phyloP scores from a whole-genome alignment of 1,140 invertebrate genomes.

The Probaryconus sp. region DNA sequence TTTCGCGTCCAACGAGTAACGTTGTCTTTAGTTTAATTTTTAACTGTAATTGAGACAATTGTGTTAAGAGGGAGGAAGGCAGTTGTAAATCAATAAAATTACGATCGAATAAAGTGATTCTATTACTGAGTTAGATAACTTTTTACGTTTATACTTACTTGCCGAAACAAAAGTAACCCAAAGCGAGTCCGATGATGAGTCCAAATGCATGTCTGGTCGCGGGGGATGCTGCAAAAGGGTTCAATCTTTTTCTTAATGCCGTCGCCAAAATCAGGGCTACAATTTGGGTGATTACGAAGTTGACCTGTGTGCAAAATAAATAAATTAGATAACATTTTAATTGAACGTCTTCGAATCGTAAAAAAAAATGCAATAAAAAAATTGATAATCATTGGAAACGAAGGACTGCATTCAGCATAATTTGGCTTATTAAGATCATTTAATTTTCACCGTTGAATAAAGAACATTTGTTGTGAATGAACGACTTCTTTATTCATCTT shows the following conservation, averaged over 20 bases:
- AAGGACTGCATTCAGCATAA: no score
- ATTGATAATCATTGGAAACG: no score
- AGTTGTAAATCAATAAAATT: slow-evolving; percentile 35
- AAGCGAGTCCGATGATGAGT: slow-evolving; percentile 84
- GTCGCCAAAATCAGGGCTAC: slow-evolving; percentile 86
- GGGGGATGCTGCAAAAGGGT: slow-evolving; percentile 81
- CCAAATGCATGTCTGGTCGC: slow-evolving; percentile 86
- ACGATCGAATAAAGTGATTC: slow-evolving; percentile 3
- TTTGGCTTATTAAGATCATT: no score
- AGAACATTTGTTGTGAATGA: no score
- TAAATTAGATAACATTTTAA: slow-evolving; percentile 6
- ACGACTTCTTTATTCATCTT: no score
- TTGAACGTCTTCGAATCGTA: no score
- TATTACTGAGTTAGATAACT: background rate
- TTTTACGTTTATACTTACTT: slow-evolving; percentile 80
- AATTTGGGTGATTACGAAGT: slow-evolving; percentile 90
- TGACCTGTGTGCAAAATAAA: slow-evolving; percentile 84
- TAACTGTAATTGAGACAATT: slow-evolving; percentile 24
- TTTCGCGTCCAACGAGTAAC: no score
- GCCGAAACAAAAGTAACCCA: slow-evolving; percentile 94
- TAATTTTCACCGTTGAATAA: no score
- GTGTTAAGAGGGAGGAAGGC: slow-evolving; percentile 10
- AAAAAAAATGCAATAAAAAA: no score
- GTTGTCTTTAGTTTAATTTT: no score
- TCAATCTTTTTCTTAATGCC: slow-evolving; percentile 85